These are phyloP conservation scores for Acanthococcus lagerstroemiae DNA, from an alignment of 2,888 invertebrate genomes.

Conservation along the genomic window DNA sequence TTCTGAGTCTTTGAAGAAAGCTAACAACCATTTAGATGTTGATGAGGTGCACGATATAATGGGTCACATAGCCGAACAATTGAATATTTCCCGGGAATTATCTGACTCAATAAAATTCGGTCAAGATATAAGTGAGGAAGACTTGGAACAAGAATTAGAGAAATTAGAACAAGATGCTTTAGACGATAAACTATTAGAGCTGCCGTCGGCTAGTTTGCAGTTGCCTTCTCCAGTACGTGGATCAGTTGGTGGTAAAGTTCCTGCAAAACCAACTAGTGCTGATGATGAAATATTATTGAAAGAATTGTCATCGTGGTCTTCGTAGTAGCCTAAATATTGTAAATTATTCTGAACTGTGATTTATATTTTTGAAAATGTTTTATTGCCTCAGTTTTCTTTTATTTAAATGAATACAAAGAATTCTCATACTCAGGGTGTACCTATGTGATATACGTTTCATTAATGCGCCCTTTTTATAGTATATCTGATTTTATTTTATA, in stretches of 20 bases:
- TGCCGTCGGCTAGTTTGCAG: slow-evolving; percentile 55
- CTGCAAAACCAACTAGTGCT: slow-evolving; percentile 37
- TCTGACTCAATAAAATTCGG: slow-evolving; percentile 96
- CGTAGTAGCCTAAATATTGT: no score
- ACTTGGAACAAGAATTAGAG: slow-evolving; percentile 76
- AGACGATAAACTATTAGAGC: slow-evolving; percentile 73
- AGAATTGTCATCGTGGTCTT: slow-evolving; percentile 64
- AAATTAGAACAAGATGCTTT: slow-evolving; percentile 84
- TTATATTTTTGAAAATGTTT: no score
- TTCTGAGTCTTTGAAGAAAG: slow-evolving; percentile 87
- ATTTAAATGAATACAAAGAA: no score
- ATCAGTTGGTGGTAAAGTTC: slow-evolving; percentile 38
- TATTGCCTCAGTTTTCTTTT: no score
- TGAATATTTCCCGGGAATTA: slow-evolving; percentile 95
- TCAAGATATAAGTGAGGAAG: slow-evolving; percentile 83
- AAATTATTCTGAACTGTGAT: no score
- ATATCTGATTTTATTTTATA: no score
- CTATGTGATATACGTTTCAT: no score
- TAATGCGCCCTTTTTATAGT: no score
- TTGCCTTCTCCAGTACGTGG: slow-evolving; percentile 62
- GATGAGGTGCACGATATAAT: slow-evolving; percentile 98
- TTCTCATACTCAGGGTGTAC: no score
- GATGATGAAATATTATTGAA: slow-evolving; percentile 66
- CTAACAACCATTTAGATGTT: slow-evolving; percentile 95
- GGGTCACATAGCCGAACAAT: slow-evolving; percentile 99